Conservation (phyloP, 1,140 invertebrate species). For the Wiebesia pumilae region DNA sequence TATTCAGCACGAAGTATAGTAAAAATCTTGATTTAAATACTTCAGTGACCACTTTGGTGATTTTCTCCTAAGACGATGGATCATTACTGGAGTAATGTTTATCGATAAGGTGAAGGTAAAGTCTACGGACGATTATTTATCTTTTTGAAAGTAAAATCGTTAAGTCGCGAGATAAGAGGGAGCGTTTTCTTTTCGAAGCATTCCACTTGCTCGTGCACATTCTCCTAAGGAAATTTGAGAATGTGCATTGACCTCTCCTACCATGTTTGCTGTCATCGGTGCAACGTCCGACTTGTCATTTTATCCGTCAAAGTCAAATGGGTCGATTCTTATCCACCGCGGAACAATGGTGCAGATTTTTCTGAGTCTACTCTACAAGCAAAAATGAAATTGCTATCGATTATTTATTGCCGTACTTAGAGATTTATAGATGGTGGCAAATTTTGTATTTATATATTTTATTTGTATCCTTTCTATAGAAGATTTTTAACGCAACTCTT, state of each 20-base stretch:
- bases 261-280: neutral
- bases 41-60: neutral
- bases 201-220: constrained; percentile 9
- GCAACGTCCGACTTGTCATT: constrained; percentile 7
- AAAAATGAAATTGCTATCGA: neutral
- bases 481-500: too few species aligned
- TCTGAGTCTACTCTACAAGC: neutral
- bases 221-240: constrained; percentile 30
- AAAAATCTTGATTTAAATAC: neutral
- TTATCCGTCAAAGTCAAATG: constrained; percentile 16
- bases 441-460: too few species aligned
- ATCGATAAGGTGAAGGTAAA: neutral
- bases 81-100: neutral
- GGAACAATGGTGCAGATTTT: neutral
- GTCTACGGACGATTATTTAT: neutral
- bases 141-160: neutral
- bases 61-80: constrained; percentile 21
- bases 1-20: neutral
- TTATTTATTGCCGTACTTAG: neutral
- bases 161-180: constrained; percentile 24
- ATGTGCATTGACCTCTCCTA: neutral
- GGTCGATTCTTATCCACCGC: constrained; percentile 20
- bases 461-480: too few species aligned
- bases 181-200: neutral
- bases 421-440: too few species aligned